These are phyloP conservation scores for Noturus placidus DNA, from an alignment of 2,113 vertebrate species.

Conservation along the genomic window DNA sequence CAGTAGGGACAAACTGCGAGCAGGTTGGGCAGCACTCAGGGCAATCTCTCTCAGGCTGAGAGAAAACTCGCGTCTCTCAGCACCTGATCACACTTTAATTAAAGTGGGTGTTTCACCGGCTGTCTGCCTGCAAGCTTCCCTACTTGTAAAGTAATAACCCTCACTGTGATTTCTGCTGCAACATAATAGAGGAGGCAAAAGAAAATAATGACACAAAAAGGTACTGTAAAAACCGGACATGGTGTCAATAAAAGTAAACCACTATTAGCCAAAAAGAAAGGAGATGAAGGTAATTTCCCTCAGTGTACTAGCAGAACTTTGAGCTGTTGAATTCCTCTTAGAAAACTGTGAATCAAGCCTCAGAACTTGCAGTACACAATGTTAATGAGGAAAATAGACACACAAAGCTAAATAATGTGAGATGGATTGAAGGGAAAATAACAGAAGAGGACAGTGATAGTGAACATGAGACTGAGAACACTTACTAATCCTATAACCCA, in stretches of 20 bases:
- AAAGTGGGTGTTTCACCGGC: slow-evolving; percentile 43
- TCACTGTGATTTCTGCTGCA: slow-evolving; percentile 3
- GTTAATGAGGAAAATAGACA: background rate
- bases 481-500: slow-evolving; percentile 90
- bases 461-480: slow-evolving; percentile 50
- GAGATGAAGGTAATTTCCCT: slow-evolving; percentile 4
- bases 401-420: background rate
- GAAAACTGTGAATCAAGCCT: background rate
- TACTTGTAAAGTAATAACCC: slow-evolving; percentile 40
- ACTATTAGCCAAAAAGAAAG: background rate
- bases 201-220: slow-evolving; percentile 1
- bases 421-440: background rate
- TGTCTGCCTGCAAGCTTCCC: slow-evolving; percentile 33
- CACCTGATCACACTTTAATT: slow-evolving; percentile 48
- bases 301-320: background rate
- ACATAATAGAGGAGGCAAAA: slow-evolving; percentile 10
- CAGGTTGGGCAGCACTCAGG: slow-evolving; percentile 18
- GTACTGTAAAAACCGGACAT: background rate
- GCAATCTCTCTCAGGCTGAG: slow-evolving; percentile 24
- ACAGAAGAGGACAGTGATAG: background rate
- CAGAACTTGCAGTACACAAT: too few relatives aligned
- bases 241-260: background rate
- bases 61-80: slow-evolving; percentile 39
- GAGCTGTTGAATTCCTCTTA: background rate
- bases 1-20: slow-evolving; percentile 19